phyloP scores from a whole-genome alignment of 37 sponge, comb jelly and placozoan species.

The Halichondria panicea region DNA sequence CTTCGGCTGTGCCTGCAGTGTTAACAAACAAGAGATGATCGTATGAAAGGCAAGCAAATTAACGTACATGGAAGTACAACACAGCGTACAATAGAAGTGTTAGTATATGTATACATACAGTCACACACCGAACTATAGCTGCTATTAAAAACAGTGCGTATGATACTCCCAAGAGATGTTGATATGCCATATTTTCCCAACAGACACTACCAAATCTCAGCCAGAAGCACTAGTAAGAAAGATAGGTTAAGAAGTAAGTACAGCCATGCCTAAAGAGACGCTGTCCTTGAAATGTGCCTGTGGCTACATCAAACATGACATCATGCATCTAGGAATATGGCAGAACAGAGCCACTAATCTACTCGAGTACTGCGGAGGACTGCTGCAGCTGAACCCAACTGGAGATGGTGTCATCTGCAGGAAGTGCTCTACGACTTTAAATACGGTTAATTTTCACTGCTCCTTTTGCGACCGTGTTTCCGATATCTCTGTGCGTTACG shows the following conservation, averaged over 20 bases:
- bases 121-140: not conserved
- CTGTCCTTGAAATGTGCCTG: slow-evolving; percentile 33
- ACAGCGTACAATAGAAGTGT: not conserved
- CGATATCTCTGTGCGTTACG: slow-evolving; percentile 2
- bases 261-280: not conserved
- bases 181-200: too few species aligned
- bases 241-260: too few species aligned
- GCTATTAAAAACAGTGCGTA: too few species aligned
- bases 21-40: too few species aligned
- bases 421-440: not conserved
- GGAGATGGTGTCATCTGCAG: slow-evolving; percentile 31
- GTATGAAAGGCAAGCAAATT: not conserved
- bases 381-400: not conserved
- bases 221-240: not conserved
- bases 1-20: slow-evolving; percentile 46
- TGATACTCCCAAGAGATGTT: too few species aligned
- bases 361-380: slow-evolving; percentile 25
- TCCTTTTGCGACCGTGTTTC: slow-evolving; percentile 13
- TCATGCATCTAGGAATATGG: slow-evolving; percentile 18
- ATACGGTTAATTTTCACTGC: slow-evolving; percentile 6
- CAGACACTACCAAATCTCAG: not conserved
- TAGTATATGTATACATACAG: not conserved
- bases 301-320: slow-evolving; percentile 47
- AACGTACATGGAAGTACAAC: not conserved
- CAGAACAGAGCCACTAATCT: not conserved